Evolutionary conservation across 30 jellyfish, hydroid and myxozoan genomes (phyloP), one percentile per base, ranked within the genome.

Genomic region (Clytia hemisphaerica): DNA sequence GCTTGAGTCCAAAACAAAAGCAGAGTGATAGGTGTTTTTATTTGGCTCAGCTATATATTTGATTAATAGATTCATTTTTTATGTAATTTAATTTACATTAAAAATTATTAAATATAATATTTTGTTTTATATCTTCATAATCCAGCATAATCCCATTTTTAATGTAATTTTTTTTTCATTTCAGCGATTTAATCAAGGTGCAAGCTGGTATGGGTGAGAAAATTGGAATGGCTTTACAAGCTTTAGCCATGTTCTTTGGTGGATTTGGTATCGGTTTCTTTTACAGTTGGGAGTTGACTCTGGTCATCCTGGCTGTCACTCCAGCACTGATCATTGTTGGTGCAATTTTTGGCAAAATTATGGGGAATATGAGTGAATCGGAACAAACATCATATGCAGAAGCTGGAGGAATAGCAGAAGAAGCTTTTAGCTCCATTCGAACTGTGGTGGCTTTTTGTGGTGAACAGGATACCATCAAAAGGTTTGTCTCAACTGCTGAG

Each of bases 371-470:
- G 29, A 78, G 89, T 16, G 32, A 72, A 14, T 66, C 36, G 1
- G 95, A 84, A 49, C 95, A 84, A 77, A 37, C 93, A 26, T 93
- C 95, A 4, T 84, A 84, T 67, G 95, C 95, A 21, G 73, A 77
- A 57, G 95, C 95, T 34, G 95, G 95, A 6, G 37, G 85, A 25
- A 42, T 84, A 29, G 95, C 95, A 24, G 95, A 84, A 25, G 95
- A 84, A 57, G 95, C 77, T 64, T 9, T 84, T 58, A 73, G 95
- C 60, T 61, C 95, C n/a, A 84, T 84, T 16, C 83, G 93, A 51
- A 84, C 95, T 63, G 95, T 84, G 44, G 80, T 84, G 37, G 95
- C 95, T 9, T 84, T 84, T 77, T 89, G 95, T 27, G 95, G 93
- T 6, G 93, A 84, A 61, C 51, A 84, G 37, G 72, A 53, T 24